Base-by-base conservation (phyloP, 2,797 vertebrate genomes). In the Characodon lateralis region DNA sequence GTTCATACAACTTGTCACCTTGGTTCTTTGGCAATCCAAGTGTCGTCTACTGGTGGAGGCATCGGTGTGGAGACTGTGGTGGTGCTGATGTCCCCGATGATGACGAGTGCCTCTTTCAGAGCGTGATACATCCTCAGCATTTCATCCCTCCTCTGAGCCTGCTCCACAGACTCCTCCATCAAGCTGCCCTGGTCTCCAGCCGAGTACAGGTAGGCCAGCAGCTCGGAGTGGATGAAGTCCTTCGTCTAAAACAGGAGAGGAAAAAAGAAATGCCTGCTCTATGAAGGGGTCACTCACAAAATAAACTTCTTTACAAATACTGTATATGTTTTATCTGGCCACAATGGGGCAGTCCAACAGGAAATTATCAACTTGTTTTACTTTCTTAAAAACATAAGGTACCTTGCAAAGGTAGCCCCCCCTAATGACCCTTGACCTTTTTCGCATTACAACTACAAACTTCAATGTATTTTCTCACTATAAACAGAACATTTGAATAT, bases 151-250 rank as follows among this genome's bases (percentile, higher is more conserved):
- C 97, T 90, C 95, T 98, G 97, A 1, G 97, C 98, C 94, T 99
- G 96, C 73, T 99, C 98, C 0, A 94, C 91, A 0, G 97, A 98
- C 94, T 99, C 98, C 93, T 99, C 98, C 98, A 99, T 99, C 87
- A 99, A 91, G 85, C 96, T 97, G 92, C 88, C 93, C 94, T 99
- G 97, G 88, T 98, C 98, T 0, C 95, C 95, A 0, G 96, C 96
- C 0, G 96, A 97, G 92, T 99, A 99, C 73, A 99, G 94, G 91
- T 94, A 98, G 10, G 98, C 97, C 92, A 99, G 85, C 70, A 99
- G 95, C 95, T 99, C 98, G 0, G 97, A 97, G 95, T 98, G 97
- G 95, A 99, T 99, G 91, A 99, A 99, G 85, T 98, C 98, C 92
- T 99, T 99, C 0, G 97, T 95, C 98, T 99, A 93, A 12, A 63